Evolutionary conservation across 1,140 invertebrate species (phyloP).

Genomic region (Drosophila kanapiae): DNA sequence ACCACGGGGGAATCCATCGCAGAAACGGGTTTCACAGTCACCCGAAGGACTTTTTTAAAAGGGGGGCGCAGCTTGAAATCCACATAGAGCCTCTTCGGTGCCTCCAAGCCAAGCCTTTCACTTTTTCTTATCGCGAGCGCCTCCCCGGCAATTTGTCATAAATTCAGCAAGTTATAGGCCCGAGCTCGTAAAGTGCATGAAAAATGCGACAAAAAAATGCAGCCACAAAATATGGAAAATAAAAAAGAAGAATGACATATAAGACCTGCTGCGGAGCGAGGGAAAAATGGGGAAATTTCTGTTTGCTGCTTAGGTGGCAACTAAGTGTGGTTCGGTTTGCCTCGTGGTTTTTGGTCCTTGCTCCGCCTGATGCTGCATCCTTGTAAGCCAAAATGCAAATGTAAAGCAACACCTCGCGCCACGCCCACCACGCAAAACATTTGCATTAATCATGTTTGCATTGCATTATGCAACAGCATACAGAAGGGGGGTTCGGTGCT

Average conservation of each 20-base stretch:
- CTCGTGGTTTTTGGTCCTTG: constrained; percentile 40
- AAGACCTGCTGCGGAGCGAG: too few species aligned
- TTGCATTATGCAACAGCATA: constrained; percentile 81
- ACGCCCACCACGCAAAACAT: constrained; percentile 80
- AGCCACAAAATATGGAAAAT: neutral
- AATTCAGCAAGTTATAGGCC: constrained; percentile 71
- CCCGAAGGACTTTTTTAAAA: constrained; percentile 43
- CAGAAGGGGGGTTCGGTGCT: constrained; percentile 47
- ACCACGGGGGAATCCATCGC: too few species aligned
- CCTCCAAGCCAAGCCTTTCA: constrained; percentile 59
- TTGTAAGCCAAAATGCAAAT: constrained; percentile 80
- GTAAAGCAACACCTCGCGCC: constrained; percentile 74
- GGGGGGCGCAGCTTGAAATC: constrained; percentile 39
- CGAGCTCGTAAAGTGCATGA: constrained; percentile 72
- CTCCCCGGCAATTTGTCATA: constrained; percentile 71
- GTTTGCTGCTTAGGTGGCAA: constrained; percentile 64
- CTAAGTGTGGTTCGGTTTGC: constrained; percentile 73
- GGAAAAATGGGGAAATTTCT: constrained; percentile 18
- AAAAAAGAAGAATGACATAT: neutral
- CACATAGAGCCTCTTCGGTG: constrained; percentile 48
- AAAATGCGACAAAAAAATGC: constrained; percentile 52
- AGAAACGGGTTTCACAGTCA: constrained; percentile 34
- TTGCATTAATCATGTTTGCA: constrained; percentile 83
- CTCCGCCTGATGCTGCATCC: constrained; percentile 32
- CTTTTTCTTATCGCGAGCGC: constrained; percentile 81